Evolutionary conservation across 23 tunicate species (phyloP), one percentile per base, ranked within the genome.

Genomic region (Diplosoma virens): DNA sequence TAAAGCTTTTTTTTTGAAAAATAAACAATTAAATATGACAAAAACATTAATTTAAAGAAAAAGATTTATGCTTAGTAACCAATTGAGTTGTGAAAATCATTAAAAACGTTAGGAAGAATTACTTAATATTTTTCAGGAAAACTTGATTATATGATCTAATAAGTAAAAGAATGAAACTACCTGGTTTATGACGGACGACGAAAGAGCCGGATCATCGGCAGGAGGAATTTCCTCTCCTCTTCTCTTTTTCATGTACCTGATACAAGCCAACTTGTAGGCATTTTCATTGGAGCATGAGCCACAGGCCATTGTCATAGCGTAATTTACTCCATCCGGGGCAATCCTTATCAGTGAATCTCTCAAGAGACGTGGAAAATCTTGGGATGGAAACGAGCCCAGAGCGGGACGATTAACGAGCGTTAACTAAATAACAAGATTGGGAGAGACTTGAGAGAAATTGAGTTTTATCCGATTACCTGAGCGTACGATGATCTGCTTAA

Each of bases 241-340:
- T 52, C 48, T 33, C 34, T 71, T 77, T 0, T 71, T 59, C 84
- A 77, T 81, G 76, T 82, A 70, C 84, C 77, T 59, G 63, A 88
- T 64, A 74, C 87, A 93, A 0, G 73, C 89, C 1, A 79, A 35
- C 50, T 93, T 93, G 70, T 31, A 93, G 16, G 98, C 98, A 52
- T 93, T 93, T 64, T 93, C 98, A 59, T 93, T 93, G 24, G 98
- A 67, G 47, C 84, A 79, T 7, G 86, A 80, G 1, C 98, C 98
- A 54, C 98, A 93, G 32, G 93, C 87, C 89, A 93, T 81, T 0
- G 98, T 93, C 27, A 81, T 60, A 0, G 82, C 98, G 0, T 84
- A 67, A 11, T 59, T 41, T 4, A 87, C 25, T 5, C 94, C 94
- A 1, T 45, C 33, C 11, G 98, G 98, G 7, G 89, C 89, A 18